Percentiles rank a stretch among this genome's conserved stretches.
Evolutionary conservation across 2,797 vertebrate genomes (phyloP).

Genomic region (Tympanoctomys barrerae): DNA sequence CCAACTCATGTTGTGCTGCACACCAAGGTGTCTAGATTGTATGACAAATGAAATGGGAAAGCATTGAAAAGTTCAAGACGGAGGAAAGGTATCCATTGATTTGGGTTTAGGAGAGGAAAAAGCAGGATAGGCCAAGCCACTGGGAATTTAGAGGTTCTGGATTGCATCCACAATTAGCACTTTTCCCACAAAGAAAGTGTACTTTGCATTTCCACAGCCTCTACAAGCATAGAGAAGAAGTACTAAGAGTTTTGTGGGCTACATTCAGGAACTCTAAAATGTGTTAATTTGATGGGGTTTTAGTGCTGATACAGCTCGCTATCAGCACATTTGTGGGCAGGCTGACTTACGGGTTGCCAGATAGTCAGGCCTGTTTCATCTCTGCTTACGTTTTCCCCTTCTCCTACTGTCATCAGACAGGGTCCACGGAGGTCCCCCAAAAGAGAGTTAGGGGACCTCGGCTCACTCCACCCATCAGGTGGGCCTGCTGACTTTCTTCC

Average conservation of each 20-base stretch:
- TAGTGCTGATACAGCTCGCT: neutral
- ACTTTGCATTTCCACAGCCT: neutral
- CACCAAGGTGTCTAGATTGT: neutral
- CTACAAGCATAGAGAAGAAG: neutral
- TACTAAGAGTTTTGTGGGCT: conserved; percentile 16
- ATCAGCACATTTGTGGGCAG: neutral
- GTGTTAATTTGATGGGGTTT: neutral
- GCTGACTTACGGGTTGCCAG: neutral
- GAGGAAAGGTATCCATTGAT: neutral
- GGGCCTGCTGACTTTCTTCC: neutral
- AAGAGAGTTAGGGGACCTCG: neutral
- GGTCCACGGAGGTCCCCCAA: neutral
- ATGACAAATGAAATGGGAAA: neutral
- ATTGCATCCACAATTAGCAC: neutral
- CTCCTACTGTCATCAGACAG: neutral
- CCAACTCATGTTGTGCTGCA: too few species aligned
- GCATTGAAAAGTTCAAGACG: neutral
- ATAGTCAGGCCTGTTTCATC: neutral
- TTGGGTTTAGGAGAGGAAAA: neutral
- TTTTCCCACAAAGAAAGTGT: neutral
- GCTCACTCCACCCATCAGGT: neutral
- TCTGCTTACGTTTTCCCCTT: neutral
- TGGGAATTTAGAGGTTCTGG: neutral
- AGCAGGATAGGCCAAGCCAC: neutral
- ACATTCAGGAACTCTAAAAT: neutral